phyloP scores from a whole-genome alignment of 2,797 vertebrate genomes.

The Urosaurus nigricauda region DNA sequence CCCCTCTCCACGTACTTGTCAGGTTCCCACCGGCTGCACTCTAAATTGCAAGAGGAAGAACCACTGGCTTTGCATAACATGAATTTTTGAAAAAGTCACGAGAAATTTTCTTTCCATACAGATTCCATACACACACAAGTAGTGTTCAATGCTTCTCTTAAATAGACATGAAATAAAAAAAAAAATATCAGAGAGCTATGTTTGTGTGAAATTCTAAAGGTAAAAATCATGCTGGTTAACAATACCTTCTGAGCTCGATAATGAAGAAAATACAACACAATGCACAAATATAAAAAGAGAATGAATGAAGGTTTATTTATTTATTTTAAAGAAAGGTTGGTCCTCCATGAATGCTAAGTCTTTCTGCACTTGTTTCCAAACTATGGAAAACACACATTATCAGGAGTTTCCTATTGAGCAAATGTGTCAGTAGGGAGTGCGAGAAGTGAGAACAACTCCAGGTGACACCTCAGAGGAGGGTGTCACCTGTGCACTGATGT shows the following conservation, averaged over 20 bases:
- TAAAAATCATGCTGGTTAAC: not conserved
- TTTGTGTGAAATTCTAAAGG: not conserved
- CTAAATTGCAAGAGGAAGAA: conserved; percentile 73
- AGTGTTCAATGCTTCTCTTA: conserved; percentile 61
- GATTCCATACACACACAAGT: conserved; percentile 36
- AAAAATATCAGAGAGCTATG: not conserved
- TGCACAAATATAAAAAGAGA: not conserved
- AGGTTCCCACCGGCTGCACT: conserved; percentile 74
- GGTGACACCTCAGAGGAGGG: too few relatives aligned
- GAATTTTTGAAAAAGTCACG: conserved; percentile 56
- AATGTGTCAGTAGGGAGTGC: too few relatives aligned
- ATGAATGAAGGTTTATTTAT: not conserved
- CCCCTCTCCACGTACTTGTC: conserved; percentile 75
- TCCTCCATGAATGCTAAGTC: not conserved
- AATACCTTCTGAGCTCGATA: not conserved
- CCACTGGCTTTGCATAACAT: conserved; percentile 69
- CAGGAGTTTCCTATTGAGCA: not conserved
- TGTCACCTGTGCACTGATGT: too few relatives aligned
- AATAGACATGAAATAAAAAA: conserved; percentile 21
- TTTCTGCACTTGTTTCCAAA: not conserved
- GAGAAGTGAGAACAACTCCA: too few relatives aligned
- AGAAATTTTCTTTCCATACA: conserved; percentile 52
- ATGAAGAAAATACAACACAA: not conserved
- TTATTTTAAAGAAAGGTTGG: not conserved
- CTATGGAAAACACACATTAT: not conserved